Evolutionary conservation across 1,140 invertebrate species (phyloP).

Genomic region (Oscheius sp.): DNA sequence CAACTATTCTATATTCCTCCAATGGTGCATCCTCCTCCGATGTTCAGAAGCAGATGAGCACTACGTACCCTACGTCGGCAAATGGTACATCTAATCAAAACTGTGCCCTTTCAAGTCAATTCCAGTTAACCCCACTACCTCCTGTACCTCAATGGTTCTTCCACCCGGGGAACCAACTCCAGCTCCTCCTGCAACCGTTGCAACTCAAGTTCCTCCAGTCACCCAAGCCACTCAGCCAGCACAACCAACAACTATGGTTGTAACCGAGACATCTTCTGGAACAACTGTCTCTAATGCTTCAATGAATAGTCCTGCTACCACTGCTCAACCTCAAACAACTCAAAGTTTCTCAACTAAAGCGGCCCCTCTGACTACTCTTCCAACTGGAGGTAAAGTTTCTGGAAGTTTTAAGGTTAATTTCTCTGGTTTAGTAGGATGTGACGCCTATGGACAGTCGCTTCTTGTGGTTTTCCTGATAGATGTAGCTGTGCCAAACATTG

Average conservation of each 20-base stretch:
- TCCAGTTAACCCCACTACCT: conserved; percentile 10
- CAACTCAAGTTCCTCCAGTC: not conserved
- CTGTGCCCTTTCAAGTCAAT: not conserved
- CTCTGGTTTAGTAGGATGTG: not conserved
- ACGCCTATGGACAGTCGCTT: not conserved
- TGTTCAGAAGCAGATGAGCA: not conserved
- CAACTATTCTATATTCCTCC: not conserved
- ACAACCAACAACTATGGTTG: no score
- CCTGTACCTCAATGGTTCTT: conserved; percentile 1
- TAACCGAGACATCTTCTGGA: no score
- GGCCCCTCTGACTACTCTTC: no score
- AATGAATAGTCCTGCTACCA: no score
- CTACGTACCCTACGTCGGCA: conserved; percentile 1
- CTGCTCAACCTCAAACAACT: no score
- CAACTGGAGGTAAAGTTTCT: no score
- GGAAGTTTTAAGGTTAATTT: no score
- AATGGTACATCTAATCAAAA: not conserved
- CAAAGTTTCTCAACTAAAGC: no score
- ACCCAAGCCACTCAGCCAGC: no score
- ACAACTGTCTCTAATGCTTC: no score
- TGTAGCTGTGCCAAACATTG: conserved; percentile 7
- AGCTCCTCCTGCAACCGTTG: not conserved
- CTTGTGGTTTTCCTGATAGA: conserved; percentile 14
- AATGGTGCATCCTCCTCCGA: not conserved
- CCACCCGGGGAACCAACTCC: not conserved